Evolutionary conservation across 2,888 invertebrate genomes (phyloP).

Genomic region (Nebria brevicollis): DNA sequence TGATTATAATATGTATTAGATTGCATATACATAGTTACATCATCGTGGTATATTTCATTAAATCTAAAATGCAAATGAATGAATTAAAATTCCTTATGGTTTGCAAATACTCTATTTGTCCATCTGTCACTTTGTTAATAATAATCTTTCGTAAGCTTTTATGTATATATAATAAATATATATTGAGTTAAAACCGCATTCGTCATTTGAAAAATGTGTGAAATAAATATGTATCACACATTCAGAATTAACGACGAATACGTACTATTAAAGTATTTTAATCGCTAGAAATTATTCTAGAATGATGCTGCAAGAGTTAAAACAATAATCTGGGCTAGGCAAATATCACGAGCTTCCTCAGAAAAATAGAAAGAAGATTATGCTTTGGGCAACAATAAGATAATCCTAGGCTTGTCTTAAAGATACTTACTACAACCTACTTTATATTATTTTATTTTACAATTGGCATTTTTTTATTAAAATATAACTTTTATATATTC

Average conservation of each 20-base stretch:
- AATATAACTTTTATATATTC: neutral
- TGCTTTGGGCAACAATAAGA: neutral
- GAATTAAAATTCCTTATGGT: neutral
- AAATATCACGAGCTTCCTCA: neutral
- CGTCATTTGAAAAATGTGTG: no score
- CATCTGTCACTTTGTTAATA: slow-evolving; percentile 7
- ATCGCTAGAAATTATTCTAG: neutral
- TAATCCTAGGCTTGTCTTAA: neutral
- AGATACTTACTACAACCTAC: neutral
- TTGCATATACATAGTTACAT: neutral
- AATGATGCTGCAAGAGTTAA: neutral
- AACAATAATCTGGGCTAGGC: neutral
- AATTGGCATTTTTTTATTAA: neutral
- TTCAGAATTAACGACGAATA: no score
- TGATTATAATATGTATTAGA: slow-evolving; percentile 13
- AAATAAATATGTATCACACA: no score
- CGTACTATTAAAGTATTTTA: neutral
- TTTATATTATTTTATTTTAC: neutral
- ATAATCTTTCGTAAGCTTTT: neutral
- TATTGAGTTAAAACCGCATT: no score
- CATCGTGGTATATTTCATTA: neutral
- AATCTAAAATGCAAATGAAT: slow-evolving; percentile 2
- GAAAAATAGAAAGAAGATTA: neutral
- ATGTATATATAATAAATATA: neutral
- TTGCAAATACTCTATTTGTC: neutral